A percentile compares a stretch with the other conserved stretches of the same genome.
These are phyloP conservation scores for Muricea muricata DNA, from an alignment of 92 coral and sea anemone genomes.

Conservation along the genomic window DNA sequence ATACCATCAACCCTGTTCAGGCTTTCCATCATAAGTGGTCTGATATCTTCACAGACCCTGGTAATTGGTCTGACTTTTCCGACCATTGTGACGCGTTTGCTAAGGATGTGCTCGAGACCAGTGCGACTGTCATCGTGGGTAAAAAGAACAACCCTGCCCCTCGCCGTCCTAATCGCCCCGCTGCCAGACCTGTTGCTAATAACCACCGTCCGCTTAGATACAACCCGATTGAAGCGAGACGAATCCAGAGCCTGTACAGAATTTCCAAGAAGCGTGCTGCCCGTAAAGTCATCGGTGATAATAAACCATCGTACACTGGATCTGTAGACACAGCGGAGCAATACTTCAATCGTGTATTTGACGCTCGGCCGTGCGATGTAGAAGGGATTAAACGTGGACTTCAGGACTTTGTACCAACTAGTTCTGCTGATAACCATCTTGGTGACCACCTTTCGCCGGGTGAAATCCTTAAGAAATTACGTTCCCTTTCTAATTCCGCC, in stretches of 20 bases:
- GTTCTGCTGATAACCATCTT: no score
- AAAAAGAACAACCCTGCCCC: background rate
- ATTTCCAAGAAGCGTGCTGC: background rate
- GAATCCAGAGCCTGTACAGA: background rate
- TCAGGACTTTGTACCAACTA: no score
- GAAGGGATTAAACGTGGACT: no score
- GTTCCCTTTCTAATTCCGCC: background rate
- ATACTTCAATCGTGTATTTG: background rate
- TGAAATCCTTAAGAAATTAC: background rate
- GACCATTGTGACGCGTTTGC: background rate
- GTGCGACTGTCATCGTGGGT: background rate
- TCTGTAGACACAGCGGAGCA: background rate
- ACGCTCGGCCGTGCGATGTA: background rate
- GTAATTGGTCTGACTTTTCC: background rate
- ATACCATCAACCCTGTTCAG: background rate
- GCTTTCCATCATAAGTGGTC: background rate
- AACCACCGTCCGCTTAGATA: background rate
- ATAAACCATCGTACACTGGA: background rate
- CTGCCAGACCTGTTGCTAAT: background rate
- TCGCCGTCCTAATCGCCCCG: background rate
- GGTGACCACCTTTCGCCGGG: background rate
- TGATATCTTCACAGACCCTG: no score
- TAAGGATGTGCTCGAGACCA: background rate
- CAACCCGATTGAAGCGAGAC: background rate
- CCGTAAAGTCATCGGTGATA: background rate